Evolutionary conservation across 2,113 vertebrate species (phyloP).

Genomic region (Camelus bactrianus): DNA sequence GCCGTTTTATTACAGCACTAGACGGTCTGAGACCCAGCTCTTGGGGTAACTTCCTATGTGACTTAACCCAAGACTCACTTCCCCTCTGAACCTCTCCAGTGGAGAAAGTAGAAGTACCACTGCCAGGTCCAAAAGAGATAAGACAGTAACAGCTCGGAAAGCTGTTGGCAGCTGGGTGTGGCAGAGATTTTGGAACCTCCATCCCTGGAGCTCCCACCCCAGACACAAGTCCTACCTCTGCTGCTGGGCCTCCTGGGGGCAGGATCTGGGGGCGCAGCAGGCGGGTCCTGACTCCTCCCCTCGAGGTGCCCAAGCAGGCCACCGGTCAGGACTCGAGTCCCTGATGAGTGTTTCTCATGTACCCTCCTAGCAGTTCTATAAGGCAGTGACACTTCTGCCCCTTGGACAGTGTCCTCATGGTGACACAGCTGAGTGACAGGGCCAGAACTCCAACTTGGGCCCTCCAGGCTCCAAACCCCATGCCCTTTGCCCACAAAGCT

Average conservation of each 20-base stretch:
- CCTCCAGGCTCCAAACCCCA: background rate
- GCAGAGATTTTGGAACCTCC: background rate
- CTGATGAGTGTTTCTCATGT: background rate
- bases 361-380: background rate
- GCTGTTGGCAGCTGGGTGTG: background rate
- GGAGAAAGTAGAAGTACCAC: background rate
- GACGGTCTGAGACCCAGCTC: background rate
- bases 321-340: background rate
- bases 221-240: background rate
- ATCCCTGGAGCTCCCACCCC: background rate
- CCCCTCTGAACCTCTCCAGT: slow-evolving; percentile 19
- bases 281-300: background rate
- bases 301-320: background rate
- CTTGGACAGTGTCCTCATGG: background rate
- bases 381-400: background rate
- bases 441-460: background rate
- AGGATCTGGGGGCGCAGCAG: background rate
- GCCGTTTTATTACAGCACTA: background rate
- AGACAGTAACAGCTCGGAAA: background rate
- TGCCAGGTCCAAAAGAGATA: background rate
- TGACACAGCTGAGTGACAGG: background rate
- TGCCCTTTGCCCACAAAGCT: slow-evolving; percentile 42
- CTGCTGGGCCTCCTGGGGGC: background rate
- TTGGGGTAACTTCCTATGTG: background rate
- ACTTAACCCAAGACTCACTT: background rate